These are phyloP conservation scores for Bothrops jararaca DNA, from an alignment of 2,113 vertebrate genomes.

Conservation along the genomic window DNA sequence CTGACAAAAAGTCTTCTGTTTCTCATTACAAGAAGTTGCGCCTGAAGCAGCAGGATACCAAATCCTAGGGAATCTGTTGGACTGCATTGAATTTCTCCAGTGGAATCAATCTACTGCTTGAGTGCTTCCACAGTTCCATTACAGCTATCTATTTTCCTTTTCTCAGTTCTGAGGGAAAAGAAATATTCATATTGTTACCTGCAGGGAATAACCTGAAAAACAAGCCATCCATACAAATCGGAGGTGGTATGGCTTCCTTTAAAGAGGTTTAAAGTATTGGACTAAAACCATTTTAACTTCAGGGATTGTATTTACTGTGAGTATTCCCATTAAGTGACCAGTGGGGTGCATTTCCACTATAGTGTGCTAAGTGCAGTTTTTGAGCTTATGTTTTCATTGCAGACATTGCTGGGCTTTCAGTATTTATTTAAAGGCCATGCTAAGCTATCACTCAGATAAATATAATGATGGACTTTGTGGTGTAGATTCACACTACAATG, in stretches of 20 bases:
- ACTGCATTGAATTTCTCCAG: slow-evolving; percentile 66
- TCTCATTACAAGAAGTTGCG: slow-evolving; percentile 67
- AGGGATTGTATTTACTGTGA: slow-evolving; percentile 44
- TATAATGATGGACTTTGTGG: neutral
- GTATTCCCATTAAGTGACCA: slow-evolving; percentile 43
- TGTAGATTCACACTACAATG: slow-evolving; percentile 6
- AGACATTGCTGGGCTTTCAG: slow-evolving; percentile 41
- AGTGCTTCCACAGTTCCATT: slow-evolving; percentile 62
- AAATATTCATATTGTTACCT: slow-evolving; percentile 50
- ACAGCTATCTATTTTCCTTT: slow-evolving; percentile 66
- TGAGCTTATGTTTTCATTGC: slow-evolving; percentile 31
- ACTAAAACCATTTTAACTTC: slow-evolving; percentile 60
- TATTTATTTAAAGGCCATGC: slow-evolving; percentile 28
- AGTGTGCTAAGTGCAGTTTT: slow-evolving; percentile 28
- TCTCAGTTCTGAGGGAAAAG: slow-evolving; percentile 39
- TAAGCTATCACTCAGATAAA: slow-evolving; percentile 38
- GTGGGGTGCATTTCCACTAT: slow-evolving; percentile 42
- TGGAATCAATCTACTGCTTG: slow-evolving; percentile 73
- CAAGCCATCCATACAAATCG: slow-evolving; percentile 43
- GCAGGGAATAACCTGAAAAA: slow-evolving; percentile 58
- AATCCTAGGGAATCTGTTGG: slow-evolving; percentile 65
- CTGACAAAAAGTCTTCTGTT: slow-evolving; percentile 66
- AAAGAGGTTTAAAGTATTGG: slow-evolving; percentile 46
- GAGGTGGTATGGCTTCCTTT: slow-evolving; percentile 45
- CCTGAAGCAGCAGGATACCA: slow-evolving; percentile 57